Conservation (phyloP, 2,113 vertebrate species). For the Zosterops borbonicus region DNA sequence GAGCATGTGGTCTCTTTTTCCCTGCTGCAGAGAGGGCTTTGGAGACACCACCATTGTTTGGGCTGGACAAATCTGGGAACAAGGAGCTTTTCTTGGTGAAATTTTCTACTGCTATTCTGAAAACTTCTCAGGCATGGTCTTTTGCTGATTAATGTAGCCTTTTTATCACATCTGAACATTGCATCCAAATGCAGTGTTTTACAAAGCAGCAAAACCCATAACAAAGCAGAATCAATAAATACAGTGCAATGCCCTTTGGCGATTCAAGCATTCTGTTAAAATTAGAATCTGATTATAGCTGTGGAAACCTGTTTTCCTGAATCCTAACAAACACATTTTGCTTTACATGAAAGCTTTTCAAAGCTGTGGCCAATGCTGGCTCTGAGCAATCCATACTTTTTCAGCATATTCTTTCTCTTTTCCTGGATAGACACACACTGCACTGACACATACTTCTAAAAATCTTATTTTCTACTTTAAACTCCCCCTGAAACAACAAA, state of each 20-base stretch:
- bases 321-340: slow-evolving; percentile 52
- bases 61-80: not conserved
- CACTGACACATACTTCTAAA: not conserved
- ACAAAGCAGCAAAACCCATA: slow-evolving; percentile 47
- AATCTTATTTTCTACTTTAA: slow-evolving; percentile 44
- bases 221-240: slow-evolving; percentile 67
- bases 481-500: slow-evolving; percentile 4
- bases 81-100: not conserved
- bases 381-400: slow-evolving; percentile 16
- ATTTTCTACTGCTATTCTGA: not conserved
- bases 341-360: slow-evolving; percentile 50
- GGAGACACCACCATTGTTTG: not conserved
- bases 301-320: slow-evolving; percentile 44
- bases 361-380: not conserved
- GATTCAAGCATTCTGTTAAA: slow-evolving; percentile 41
- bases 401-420: slow-evolving; percentile 12
- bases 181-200: slow-evolving; percentile 29
- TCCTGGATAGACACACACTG: not conserved
- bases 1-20: not conserved
- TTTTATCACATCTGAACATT: slow-evolving; percentile 54
- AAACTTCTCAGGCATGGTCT: slow-evolving; percentile 28
- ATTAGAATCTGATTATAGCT: slow-evolving; percentile 62
- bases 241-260: slow-evolving; percentile 40
- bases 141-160: slow-evolving; percentile 52
- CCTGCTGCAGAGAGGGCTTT: not conserved